Conservation (phyloP, 2,888 invertebrate genomes). For the Phania funesta region DNA sequence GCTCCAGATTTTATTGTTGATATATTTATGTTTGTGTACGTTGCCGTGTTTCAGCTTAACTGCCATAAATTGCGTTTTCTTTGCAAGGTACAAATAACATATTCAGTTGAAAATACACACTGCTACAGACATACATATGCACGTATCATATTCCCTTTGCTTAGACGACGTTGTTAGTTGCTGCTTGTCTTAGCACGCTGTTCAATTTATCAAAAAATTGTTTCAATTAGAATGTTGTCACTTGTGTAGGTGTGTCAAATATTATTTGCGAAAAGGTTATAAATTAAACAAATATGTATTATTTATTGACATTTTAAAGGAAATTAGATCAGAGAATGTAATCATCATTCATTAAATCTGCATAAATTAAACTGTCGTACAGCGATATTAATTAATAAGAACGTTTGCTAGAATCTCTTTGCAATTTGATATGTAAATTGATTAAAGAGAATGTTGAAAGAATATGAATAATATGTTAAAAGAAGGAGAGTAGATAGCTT, state of each 20-base stretch:
- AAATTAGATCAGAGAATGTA: constrained; percentile 63
- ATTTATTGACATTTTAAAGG: constrained; percentile 63
- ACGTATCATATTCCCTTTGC: constrained; percentile 15
- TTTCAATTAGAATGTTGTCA: constrained; percentile 67
- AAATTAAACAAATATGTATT: constrained; percentile 62
- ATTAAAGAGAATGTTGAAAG: no score
- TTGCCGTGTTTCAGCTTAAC: constrained; percentile 47
- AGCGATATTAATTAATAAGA: constrained; percentile 45
- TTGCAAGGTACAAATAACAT: neutral
- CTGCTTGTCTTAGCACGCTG: constrained; percentile 63
- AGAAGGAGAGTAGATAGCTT: no score
- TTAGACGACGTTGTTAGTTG: constrained; percentile 33
- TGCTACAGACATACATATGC: neutral
- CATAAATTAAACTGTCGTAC: constrained; percentile 36
- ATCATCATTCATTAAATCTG: constrained; percentile 58
- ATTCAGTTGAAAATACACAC: neutral
- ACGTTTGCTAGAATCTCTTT: neutral
- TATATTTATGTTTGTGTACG: constrained; percentile 30
- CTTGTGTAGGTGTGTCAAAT: constrained; percentile 65
- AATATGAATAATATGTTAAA: no score
- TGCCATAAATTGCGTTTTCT: constrained; percentile 58
- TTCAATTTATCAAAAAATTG: constrained; percentile 67
- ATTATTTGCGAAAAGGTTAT: constrained; percentile 66
- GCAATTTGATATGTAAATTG: neutral
- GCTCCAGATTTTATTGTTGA: constrained; percentile 56